Evolutionary conservation across 2,888 invertebrate genomes (phyloP).

Genomic region (Heliconius hortense): DNA sequence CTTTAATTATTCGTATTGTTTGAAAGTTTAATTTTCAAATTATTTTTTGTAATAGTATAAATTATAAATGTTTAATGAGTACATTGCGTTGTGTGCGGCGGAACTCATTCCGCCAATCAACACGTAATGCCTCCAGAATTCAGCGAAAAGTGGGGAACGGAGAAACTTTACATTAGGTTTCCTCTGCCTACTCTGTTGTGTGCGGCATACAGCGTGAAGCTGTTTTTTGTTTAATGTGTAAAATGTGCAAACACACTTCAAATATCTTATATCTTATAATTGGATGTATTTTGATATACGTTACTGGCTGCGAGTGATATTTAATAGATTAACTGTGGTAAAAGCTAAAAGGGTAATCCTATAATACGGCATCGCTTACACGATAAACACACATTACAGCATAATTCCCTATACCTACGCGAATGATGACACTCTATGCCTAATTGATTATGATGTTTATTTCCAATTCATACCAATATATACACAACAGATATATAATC

Average conservation of each 20-base stretch:
- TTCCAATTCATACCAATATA: neutral
- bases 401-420: constrained; percentile 18
- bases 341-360: neutral
- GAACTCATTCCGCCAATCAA: too few relatives aligned
- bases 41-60: too few relatives aligned
- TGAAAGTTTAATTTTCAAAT: neutral
- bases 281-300: neutral
- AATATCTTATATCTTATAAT: neutral
- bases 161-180: too few relatives aligned
- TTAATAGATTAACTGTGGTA: neutral
- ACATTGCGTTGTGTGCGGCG: too few relatives aligned
- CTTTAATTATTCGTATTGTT: neutral
- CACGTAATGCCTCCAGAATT: too few relatives aligned
- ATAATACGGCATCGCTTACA: constrained; percentile 25
- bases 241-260: neutral
- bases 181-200: too few relatives aligned
- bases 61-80: too few relatives aligned
- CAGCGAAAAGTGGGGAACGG: too few relatives aligned
- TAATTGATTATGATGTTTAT: constrained; percentile 1
- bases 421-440: constrained; percentile 30
- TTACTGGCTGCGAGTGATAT: neutral
- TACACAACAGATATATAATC: neutral
- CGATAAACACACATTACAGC: constrained; percentile 23
- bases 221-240: neutral
- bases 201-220: too few relatives aligned